These are phyloP conservation scores for Apaloderma vittatum DNA, from an alignment of 2,113 vertebrate species.

Conservation along the genomic window DNA sequence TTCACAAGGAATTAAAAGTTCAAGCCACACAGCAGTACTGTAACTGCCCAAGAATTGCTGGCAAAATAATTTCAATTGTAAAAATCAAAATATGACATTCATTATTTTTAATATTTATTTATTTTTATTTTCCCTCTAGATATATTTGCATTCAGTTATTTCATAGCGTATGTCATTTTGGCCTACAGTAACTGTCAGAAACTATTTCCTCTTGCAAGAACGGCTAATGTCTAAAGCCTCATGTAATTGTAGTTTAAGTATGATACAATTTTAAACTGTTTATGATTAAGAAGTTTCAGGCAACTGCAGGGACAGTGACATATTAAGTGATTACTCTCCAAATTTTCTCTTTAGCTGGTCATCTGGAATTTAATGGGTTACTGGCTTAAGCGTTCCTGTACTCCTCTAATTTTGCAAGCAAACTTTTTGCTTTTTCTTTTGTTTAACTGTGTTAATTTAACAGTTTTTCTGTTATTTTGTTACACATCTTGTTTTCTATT, in stretches of 20 bases:
- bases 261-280: not conserved
- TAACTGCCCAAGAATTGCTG: not conserved
- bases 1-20: not conserved
- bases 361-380: not conserved
- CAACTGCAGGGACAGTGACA: not conserved
- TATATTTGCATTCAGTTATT: not conserved
- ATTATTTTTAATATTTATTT: not conserved
- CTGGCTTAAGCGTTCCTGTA: not conserved
- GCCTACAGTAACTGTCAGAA: not conserved
- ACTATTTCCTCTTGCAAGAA: not conserved
- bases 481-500: not conserved
- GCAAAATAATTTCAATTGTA: not conserved
- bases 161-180: fast-evolving
- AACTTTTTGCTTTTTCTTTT: not conserved
- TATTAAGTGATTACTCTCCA: not conserved
- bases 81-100: not conserved
- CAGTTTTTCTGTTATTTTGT: not conserved
- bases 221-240: not conserved
- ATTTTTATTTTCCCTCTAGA: not conserved
- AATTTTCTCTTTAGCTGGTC: not conserved
- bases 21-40: not conserved
- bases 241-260: not conserved
- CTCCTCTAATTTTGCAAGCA: not conserved
- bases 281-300: not conserved
- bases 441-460: not conserved